phyloP scores from a whole-genome alignment of 2,888 invertebrate genomes.

The Xestia ashworthii region DNA sequence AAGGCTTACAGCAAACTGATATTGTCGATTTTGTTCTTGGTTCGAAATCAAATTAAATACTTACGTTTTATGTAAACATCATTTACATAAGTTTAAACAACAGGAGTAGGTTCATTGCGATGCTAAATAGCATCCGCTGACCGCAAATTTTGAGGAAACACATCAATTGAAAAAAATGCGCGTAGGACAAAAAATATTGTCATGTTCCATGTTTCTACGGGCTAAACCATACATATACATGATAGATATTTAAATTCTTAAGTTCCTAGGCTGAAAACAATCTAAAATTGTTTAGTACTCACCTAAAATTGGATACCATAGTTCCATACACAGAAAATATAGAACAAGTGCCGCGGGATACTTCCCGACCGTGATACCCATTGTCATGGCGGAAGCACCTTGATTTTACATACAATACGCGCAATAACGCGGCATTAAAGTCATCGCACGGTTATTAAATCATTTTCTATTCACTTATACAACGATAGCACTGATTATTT shows the following conservation, averaged over 20 bases:
- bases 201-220: slow-evolving; percentile 55
- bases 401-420: slow-evolving; percentile 82
- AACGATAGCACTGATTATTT: slow-evolving; percentile 81
- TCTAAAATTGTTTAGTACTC: slow-evolving; percentile 73
- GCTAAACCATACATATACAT: slow-evolving; percentile 16
- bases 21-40: slow-evolving; percentile 1
- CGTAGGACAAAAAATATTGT: slow-evolving; percentile 64
- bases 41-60: slow-evolving; percentile 15
- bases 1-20: slow-evolving; percentile 3
- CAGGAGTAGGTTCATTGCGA: slow-evolving; percentile 65
- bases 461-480: slow-evolving; percentile 83
- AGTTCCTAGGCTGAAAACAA: slow-evolving; percentile 45
- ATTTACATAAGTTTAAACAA: slow-evolving; percentile 44
- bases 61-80: slow-evolving; percentile 35
- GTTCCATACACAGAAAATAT: slow-evolving; percentile 86
- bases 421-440: slow-evolving; percentile 76
- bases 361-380: slow-evolving; percentile 84
- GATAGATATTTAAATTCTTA: slow-evolving; percentile 33
- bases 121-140: slow-evolving; percentile 61
- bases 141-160: slow-evolving; percentile 71
- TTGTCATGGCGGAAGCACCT: slow-evolving; percentile 89
- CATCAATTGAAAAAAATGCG: slow-evolving; percentile 73
- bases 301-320: slow-evolving; percentile 85
- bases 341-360: slow-evolving; percentile 84
- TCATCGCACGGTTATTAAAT: slow-evolving; percentile 82